Base-by-base conservation (phyloP, 2,797 vertebrate species). In the Paratrypauchen microcephalus region DNA sequence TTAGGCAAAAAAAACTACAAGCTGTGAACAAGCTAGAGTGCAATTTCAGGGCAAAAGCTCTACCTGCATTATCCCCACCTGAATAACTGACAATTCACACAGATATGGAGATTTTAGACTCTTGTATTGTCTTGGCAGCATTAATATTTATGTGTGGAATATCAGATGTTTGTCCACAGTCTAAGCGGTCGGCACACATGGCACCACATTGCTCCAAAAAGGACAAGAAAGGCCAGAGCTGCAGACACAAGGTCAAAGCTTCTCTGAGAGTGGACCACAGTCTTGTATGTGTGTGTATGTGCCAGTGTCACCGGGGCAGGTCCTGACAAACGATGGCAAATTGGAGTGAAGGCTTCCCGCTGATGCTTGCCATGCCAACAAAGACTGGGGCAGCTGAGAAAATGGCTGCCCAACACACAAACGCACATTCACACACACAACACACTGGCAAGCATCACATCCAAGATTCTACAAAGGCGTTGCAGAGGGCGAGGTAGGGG, bases 251-350 rank as follows among this genome's bases (percentile, higher is more conserved):
- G 73, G 79, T 83, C 69, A 21, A 48, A 77, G 72, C 41, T 55
- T 45, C 63, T 82, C 68, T 68, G 59, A 84, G 82, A 65, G 48
- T 74, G 66, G 77, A 73, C 24, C 4, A 21, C 39, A 9, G 74
- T 69, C 48, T 71, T 60, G 58, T 72, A 58, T 71, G 2, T 39
- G 59, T 59, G 57, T 45, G 48, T 76, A 57, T 82, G 75, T 83
- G 65, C 82, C 12, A 63, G 60, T 91, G 89, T 92, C 92, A 92
- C 75, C 79, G 80, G 92, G 92, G 91, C 91, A 93, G 91, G 87
- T 85, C 82, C 88, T 92, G 93, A 93, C 91, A 94, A 93, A 93
- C 88, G 83, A 93, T 93, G 86, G 93, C 92, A 93, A 94, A 94
- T 93, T 94, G 90, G 91, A 93, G 87, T 92, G 93, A 93, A 93